These are phyloP conservation scores for Eudasyphora cyanicolor DNA, from an alignment of 2,888 invertebrate genomes.

Conservation along the genomic window DNA sequence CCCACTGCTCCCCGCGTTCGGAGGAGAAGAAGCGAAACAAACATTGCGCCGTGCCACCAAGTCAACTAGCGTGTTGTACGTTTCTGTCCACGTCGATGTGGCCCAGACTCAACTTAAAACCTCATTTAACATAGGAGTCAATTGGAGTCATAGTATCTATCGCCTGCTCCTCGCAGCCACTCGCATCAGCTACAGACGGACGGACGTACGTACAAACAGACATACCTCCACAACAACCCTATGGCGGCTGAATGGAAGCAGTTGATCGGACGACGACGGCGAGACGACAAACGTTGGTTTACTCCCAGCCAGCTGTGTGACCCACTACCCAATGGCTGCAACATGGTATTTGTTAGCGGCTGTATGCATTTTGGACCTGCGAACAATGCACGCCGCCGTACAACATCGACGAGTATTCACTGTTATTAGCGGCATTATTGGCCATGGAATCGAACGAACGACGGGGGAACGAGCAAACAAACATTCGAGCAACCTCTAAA, in stretches of 20 bases:
- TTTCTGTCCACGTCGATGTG: conserved; percentile 43
- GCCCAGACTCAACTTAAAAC: conserved; percentile 60
- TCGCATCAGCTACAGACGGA: too few species aligned
- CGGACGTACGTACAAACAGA: too few species aligned
- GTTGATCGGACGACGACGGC: background rate
- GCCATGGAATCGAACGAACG: background rate
- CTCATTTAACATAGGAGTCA: conserved; percentile 64
- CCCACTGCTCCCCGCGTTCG: background rate
- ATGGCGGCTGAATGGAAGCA: conserved; percentile 43
- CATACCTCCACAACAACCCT: conserved; percentile 51
- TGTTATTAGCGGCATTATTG: conserved; percentile 22
- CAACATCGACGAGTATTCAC: conserved; percentile 14
- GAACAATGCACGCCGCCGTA: too few species aligned
- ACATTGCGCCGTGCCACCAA: conserved; percentile 16
- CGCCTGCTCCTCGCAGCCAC: conserved; percentile 46
- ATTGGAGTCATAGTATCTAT: conserved; percentile 64
- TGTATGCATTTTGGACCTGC: conserved; percentile 50
- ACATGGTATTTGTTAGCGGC: too few species aligned
- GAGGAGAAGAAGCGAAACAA: conserved; percentile 50
- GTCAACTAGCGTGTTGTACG: conserved; percentile 14
- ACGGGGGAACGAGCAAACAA: background rate
- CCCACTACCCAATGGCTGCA: conserved; percentile 65
- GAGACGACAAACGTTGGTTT: background rate
- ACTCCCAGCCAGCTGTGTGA: conserved; percentile 66
- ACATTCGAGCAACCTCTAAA: conserved; percentile 29